phyloP scores from a whole-genome alignment of 2,888 invertebrate species.

The Drosophila subquinaria region DNA sequence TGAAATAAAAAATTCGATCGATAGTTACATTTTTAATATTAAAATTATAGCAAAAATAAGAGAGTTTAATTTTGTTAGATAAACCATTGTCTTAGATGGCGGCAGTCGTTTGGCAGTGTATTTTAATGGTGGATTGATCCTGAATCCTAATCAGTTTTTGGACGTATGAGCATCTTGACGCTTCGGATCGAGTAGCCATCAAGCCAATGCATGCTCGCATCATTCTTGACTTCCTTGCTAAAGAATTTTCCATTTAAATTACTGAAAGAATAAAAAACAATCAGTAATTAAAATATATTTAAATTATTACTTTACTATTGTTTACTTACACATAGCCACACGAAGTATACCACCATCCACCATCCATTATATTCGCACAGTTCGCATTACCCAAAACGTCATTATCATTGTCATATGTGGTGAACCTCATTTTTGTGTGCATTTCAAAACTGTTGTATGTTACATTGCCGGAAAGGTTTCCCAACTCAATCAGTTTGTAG shows the following conservation, averaged over 20 bases:
- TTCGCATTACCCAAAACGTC: too few species aligned
- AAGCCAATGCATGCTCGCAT: too few species aligned
- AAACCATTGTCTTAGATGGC: background rate
- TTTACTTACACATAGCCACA: too few species aligned
- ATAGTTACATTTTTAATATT: background rate
- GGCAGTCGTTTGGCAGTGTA: too few species aligned
- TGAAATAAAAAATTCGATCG: background rate
- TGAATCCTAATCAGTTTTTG: background rate
- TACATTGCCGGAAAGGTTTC: background rate
- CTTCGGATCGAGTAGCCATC: background rate
- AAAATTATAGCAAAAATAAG: background rate
- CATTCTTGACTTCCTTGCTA: background rate
- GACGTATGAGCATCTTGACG: constrained; percentile 18
- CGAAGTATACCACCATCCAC: too few species aligned
- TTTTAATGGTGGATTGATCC: too few species aligned
- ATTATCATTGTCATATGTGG: too few species aligned
- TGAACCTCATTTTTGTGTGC: too few species aligned
- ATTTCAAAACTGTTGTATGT: too few species aligned
- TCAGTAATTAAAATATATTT: background rate
- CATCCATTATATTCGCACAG: too few species aligned
- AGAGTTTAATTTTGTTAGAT: background rate
- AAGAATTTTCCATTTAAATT: background rate
- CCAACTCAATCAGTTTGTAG: background rate
- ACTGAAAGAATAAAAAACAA: background rate
- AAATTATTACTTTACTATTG: too few species aligned